phyloP scores from a whole-genome alignment of 64 coral and sea anemone species.

The Anthopleura sola region DNA sequence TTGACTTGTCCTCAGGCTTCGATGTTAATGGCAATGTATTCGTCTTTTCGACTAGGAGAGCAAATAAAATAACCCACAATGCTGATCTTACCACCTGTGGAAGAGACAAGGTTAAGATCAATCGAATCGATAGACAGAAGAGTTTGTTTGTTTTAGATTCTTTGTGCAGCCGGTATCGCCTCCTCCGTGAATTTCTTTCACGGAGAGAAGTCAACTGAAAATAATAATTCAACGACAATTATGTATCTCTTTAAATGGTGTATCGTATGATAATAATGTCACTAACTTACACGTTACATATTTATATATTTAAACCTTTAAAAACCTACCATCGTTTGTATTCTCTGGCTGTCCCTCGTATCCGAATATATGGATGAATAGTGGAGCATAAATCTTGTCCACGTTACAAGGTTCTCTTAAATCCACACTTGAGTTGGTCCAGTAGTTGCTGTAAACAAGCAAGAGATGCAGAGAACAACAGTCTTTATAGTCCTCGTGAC shows the following conservation, averaged over 20 bases:
- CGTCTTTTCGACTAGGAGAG: background rate
- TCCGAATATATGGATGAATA: too few relatives aligned
- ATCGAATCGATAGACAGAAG: background rate
- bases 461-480: background rate
- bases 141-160: background rate
- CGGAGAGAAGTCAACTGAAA: too few relatives aligned
- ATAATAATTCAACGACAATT: too few relatives aligned
- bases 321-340: too few relatives aligned
- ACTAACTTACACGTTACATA: too few relatives aligned
- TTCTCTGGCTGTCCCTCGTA: background rate
- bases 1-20: background rate
- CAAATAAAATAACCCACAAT: background rate
- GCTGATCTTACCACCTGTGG: background rate
- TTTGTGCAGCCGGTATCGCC: background rate
- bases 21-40: background rate
- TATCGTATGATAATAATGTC: too few relatives aligned
- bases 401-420: background rate
- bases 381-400: too few relatives aligned
- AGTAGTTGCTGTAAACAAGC: background rate
- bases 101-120: background rate
- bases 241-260: too few relatives aligned
- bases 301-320: too few relatives aligned
- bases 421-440: background rate
- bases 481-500: background rate
- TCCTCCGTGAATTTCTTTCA: too few relatives aligned